A percentile compares a stretch with the other conserved stretches of the same genome.
Evolutionary conservation across 1,140 invertebrate species (phyloP).

Genomic region (Propsilocerus akamusi): DNA sequence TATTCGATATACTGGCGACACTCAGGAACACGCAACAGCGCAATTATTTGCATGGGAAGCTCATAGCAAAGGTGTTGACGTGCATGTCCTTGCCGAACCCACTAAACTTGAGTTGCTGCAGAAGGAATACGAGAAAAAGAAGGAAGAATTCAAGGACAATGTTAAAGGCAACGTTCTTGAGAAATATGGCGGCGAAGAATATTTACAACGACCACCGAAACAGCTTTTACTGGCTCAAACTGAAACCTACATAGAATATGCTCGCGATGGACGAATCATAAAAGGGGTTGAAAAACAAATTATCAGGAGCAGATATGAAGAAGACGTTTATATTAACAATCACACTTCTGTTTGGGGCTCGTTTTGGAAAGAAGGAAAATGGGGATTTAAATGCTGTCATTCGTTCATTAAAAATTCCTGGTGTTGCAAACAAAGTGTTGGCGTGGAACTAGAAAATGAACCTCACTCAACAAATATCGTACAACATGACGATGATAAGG

Average conservation of each 20-base stretch:
- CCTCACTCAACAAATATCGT: constrained; percentile 1
- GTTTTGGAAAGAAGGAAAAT: constrained; percentile 76
- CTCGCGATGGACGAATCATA: constrained; percentile 69
- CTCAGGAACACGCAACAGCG: constrained; percentile 69
- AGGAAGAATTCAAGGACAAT: constrained; percentile 65
- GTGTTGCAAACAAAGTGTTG: background rate
- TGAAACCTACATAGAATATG: constrained; percentile 93
- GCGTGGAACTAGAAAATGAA: constrained; percentile 7
- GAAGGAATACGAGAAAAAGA: constrained; percentile 77
- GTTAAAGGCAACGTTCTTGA: constrained; percentile 60
- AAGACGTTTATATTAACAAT: constrained; percentile 84
- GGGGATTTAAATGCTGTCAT: constrained; percentile 95
- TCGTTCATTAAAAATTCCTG: constrained; percentile 54
- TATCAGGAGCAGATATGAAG: constrained; percentile 73
- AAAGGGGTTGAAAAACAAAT: constrained; percentile 74
- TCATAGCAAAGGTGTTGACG: constrained; percentile 81
- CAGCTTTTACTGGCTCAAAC: constrained; percentile 83
- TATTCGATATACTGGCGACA: constrained; percentile 85
- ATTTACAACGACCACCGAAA: constrained; percentile 70
- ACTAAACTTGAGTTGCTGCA: constrained; percentile 89
- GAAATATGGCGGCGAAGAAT: constrained; percentile 83
- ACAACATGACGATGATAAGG: background rate
- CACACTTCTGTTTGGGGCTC: constrained; percentile 92
- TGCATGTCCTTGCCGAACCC: constrained; percentile 91
- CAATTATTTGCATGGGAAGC: constrained; percentile 99